Evolutionary conservation across 2,888 invertebrate species (phyloP).

Genomic region (Papilio gigon): DNA sequence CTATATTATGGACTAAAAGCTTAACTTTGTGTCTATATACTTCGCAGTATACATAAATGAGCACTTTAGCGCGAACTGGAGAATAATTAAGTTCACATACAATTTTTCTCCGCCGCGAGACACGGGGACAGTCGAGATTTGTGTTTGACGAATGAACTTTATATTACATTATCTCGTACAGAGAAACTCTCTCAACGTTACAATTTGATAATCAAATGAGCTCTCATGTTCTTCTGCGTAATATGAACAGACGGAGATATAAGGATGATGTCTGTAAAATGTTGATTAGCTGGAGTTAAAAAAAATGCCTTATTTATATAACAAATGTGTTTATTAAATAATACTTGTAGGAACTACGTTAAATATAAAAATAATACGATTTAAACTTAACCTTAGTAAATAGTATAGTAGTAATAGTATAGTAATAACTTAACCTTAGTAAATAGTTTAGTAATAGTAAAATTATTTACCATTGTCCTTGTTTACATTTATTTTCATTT

Average conservation of each 20-base stretch:
- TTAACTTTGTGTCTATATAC: neutral
- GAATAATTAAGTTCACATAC: conserved; percentile 4
- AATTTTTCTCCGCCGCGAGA: neutral
- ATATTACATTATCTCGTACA: neutral
- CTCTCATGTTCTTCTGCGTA: neutral
- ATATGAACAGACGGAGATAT: neutral
- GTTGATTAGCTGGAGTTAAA: neutral
- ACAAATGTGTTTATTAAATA: neutral
- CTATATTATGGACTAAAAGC: neutral
- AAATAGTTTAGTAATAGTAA: too few species aligned
- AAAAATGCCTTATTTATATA: neutral
- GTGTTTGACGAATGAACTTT: conserved; percentile 11
- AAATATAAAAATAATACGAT: neutral
- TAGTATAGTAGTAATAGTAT: neutral
- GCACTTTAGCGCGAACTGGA: neutral
- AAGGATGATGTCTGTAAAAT: neutral
- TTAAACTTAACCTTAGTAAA: neutral
- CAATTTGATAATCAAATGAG: conserved; percentile 2
- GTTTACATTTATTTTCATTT: too few species aligned
- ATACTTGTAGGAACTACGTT: neutral
- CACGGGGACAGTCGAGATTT: neutral
- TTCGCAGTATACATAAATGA: neutral
- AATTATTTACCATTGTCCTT: too few species aligned
- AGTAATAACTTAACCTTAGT: too few species aligned
- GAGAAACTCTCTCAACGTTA: conserved; percentile 3